These are phyloP conservation scores for Semibalanus balanoides DNA, from an alignment of 1,140 invertebrate genomes.

Conservation along the genomic window DNA sequence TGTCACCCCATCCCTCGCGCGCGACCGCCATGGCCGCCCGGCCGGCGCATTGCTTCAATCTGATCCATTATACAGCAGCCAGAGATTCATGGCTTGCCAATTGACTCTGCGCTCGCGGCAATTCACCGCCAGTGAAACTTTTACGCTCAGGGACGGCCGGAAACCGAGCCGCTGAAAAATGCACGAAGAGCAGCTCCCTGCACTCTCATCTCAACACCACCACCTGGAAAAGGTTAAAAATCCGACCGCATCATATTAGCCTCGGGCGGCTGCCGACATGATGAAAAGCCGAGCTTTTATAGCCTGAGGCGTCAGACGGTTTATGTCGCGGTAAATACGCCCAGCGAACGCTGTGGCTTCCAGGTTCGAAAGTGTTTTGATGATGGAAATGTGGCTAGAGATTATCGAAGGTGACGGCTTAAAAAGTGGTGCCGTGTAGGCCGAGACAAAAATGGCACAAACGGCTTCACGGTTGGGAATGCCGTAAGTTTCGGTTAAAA, in stretches of 20 bases:
- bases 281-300: not conserved
- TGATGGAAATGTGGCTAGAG: too few species aligned
- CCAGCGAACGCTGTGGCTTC: too few species aligned
- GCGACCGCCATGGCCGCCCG: too few species aligned
- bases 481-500: too few species aligned
- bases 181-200: not conserved
- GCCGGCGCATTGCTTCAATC: not conserved
- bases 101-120: not conserved
- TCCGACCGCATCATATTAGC: not conserved
- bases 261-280: not conserved
- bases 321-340: not conserved
- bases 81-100: not conserved
- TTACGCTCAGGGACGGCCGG: not conserved
- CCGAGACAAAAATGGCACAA: too few species aligned
- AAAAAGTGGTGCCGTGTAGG: too few species aligned
- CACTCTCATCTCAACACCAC: not conserved
- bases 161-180: not conserved
- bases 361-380: too few species aligned
- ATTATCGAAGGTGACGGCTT: too few species aligned
- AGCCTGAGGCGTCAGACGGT: not conserved
- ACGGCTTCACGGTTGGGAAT: too few species aligned
- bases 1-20: not conserved
- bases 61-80: not conserved
- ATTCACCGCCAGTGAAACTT: not conserved
- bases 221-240: conserved; percentile 2